These are phyloP conservation scores for Herpailurus yagouaroundi DNA, from an alignment of 2,113 vertebrate species.

Conservation along the genomic window DNA sequence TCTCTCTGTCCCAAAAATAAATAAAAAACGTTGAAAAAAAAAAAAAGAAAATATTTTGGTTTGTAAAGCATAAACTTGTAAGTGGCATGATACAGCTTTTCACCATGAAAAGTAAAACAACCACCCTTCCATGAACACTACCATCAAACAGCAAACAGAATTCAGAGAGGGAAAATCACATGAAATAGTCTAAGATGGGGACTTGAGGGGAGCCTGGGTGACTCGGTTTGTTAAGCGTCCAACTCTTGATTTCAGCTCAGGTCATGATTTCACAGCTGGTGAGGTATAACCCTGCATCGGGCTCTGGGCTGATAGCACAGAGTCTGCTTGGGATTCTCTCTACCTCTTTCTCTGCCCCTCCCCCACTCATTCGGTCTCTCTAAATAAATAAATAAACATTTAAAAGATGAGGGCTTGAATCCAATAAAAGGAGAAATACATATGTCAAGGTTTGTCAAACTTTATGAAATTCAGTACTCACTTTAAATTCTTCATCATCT, in stretches of 20 bases:
- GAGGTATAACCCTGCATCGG: too few relatives aligned
- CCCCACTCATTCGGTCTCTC: too few relatives aligned
- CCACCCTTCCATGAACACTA: rapidly evolving
- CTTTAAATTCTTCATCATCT: not conserved
- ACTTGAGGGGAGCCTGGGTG: not conserved
- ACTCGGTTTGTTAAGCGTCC: too few relatives aligned
- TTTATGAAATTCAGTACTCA: not conserved
- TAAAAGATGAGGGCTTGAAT: not conserved
- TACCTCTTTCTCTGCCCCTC: too few relatives aligned
- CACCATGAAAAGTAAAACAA: not conserved
- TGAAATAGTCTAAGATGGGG: not conserved
- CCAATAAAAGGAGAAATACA: not conserved
- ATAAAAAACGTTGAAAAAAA: too few relatives aligned
- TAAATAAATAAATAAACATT: too few relatives aligned
- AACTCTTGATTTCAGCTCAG: too few relatives aligned
- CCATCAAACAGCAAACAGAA: not conserved
- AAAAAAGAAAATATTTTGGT: not conserved
- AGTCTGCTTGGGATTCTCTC: too few relatives aligned
- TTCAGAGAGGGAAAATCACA: not conserved
- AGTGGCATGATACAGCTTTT: not conserved
- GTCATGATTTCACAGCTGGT: too few relatives aligned
- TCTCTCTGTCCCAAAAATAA: too few relatives aligned
- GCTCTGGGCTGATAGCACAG: too few relatives aligned
- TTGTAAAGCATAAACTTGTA: not conserved
- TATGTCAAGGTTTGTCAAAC: not conserved